These are phyloP conservation scores for Phymatocera aterrima DNA, from an alignment of 2,888 invertebrate species.

Conservation along the genomic window DNA sequence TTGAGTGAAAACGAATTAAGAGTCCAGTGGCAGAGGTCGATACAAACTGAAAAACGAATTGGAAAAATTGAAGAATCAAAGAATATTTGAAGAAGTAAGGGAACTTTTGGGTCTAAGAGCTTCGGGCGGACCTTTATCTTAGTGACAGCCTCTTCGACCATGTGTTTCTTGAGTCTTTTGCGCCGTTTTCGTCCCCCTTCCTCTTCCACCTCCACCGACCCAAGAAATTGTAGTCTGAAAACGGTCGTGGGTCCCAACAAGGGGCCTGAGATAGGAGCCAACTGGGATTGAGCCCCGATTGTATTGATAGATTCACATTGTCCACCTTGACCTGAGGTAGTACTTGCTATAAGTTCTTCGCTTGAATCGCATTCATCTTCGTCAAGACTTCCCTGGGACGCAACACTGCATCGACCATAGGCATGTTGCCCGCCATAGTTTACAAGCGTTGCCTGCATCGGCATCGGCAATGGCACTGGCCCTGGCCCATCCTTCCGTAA, in stretches of 20 bases:
- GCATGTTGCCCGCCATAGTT: slow-evolving; percentile 71
- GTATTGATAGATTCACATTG: slow-evolving; percentile 59
- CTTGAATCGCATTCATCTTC: slow-evolving; percentile 74
- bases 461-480: slow-evolving; percentile 54
- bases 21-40: neutral
- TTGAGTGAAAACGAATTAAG: neutral
- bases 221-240: slow-evolving; percentile 89
- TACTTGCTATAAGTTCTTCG: slow-evolving; percentile 72
- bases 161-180: slow-evolving; percentile 89
- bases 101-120: slow-evolving; percentile 34
- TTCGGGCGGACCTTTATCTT: slow-evolving; percentile 88
- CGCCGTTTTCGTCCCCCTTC: slow-evolving; percentile 83
- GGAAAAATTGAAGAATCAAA: slow-evolving; percentile 15
- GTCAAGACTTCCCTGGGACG: slow-evolving; percentile 72
- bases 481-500: slow-evolving; percentile 69
- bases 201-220: slow-evolving; percentile 91
- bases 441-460: slow-evolving; percentile 71
- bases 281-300: slow-evolving; percentile 64
- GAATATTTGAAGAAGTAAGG: slow-evolving; percentile 12
- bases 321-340: slow-evolving; percentile 67
- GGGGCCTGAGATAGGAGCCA: slow-evolving; percentile 68
- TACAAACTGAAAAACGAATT: slow-evolving; percentile 20
- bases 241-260: slow-evolving; percentile 77
- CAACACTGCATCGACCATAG: slow-evolving; percentile 71
- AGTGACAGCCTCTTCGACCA: slow-evolving; percentile 91